Conservation (phyloP, 2,888 invertebrate genomes). For the Lissocephala sabroskyi region DNA sequence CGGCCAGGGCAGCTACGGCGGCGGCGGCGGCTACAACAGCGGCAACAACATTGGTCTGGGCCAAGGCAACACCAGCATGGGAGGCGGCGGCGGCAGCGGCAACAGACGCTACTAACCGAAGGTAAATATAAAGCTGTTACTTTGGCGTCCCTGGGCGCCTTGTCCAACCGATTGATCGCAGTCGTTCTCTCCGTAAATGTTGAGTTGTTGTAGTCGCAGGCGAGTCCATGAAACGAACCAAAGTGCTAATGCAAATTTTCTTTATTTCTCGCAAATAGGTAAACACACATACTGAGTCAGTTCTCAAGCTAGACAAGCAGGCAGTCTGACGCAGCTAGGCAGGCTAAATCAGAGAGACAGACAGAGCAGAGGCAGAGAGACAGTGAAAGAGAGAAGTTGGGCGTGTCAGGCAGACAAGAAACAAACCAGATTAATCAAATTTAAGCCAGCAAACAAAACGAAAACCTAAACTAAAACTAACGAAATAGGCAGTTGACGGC, state of each 20-base stretch:
- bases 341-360: constrained; percentile 19
- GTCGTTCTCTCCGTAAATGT: not conserved
- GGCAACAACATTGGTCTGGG: constrained; percentile 44
- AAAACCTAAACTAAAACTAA: constrained; percentile 14
- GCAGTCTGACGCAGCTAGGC: constrained; percentile 59
- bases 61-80: too few relatives aligned
- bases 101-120: constrained; percentile 67
- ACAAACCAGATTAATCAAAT: not conserved
- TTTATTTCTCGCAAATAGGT: constrained; percentile 68
- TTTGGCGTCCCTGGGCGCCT: too few relatives aligned
- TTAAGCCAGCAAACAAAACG: constrained; percentile 14
- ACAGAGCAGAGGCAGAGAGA: constrained; percentile 25
- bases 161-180: not conserved
- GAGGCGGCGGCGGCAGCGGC: constrained; percentile 63
- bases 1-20: constrained; percentile 57
- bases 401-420: constrained; percentile 43
- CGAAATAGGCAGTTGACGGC: too few relatives aligned
- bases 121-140: constrained; percentile 44
- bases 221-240: not conserved
- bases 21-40: constrained; percentile 56
- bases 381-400: too few relatives aligned
- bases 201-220: constrained; percentile 15
- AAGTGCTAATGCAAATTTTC: constrained; percentile 59
- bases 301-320: constrained; percentile 59
- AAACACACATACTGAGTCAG: constrained; percentile 65